phyloP scores from a whole-genome alignment of 1,140 invertebrate species.

The Meloidogyne exigua region DNA sequence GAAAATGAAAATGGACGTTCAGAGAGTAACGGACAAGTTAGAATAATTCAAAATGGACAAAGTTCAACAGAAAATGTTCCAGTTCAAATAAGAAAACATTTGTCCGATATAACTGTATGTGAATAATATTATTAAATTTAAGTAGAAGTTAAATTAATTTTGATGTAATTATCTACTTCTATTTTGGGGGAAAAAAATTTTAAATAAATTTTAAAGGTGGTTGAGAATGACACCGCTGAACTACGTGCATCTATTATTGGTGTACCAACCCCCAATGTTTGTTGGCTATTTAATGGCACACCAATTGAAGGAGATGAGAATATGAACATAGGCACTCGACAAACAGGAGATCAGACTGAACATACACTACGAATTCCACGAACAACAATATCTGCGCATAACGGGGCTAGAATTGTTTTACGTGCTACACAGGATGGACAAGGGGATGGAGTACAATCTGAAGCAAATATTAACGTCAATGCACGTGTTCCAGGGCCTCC shows the following conservation, averaged over 20 bases:
- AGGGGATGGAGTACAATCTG: constrained; percentile 37
- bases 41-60: background rate
- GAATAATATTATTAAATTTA: no score
- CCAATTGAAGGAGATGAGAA: constrained; percentile 12
- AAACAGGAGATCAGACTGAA: constrained; percentile 10
- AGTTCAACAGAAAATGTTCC: background rate
- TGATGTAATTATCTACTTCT: no score
- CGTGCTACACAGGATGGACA: constrained; percentile 40
- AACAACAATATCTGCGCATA: constrained; percentile 25
- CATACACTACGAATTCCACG: constrained; percentile 8
- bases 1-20: constrained; percentile 53
- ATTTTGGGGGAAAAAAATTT: no score
- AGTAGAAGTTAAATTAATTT: no score
- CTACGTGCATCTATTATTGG: constrained; percentile 78
- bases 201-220: constrained; percentile 49
- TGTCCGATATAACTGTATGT: background rate
- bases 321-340: constrained; percentile 13
- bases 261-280: constrained; percentile 81
- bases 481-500: constrained; percentile 32
- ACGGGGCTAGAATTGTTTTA: constrained; percentile 36
- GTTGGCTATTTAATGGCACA: constrained; percentile 74
- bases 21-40: constrained; percentile 36
- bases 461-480: constrained; percentile 42
- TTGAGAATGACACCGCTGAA: constrained; percentile 63
- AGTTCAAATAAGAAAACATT: background rate